Evolutionary conservation across 2,888 invertebrate species (phyloP), one percentile per base, ranked within the genome.

Genomic region (Lycaena phlaeas): DNA sequence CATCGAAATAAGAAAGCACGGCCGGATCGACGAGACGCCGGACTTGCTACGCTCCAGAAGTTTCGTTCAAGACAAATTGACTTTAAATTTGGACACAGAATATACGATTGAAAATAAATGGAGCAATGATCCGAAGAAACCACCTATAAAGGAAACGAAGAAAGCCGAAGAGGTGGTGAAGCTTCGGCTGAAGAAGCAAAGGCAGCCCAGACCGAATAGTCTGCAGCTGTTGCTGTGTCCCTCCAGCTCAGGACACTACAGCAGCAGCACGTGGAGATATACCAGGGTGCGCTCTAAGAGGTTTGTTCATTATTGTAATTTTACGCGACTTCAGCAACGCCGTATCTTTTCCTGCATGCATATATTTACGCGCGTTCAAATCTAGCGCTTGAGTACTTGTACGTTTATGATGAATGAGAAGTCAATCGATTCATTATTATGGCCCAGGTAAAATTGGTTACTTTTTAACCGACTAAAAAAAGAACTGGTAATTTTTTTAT

Each of bases 211-310:
- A 30, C 85, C 85, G 4, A 82, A 82, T 45, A 85, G 85, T 45
- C 55, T 85, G 27, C 85, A 85, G 61, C 50, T 85, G 52, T 45
- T 85, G 34, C 56, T 84, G 9, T 85, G 85, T 48, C 81, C 79
- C 1, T 79, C 81, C 1, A 72, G 67, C 39, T 79, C 81, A 6
- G 82, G 84, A 41, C 84, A 82, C 45, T 82, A 84, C 46, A 81
- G 78, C 51, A 84, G 84, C 46, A 74, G 67, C 40, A 84, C 84
- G 5, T 84, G 84, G 82, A 64, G 82, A 44, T 84, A 84, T 48
- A 82, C 82, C 26, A 67, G 79, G 45, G 78, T 81, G 27, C 63
- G 84, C 12, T 82, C 84, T 0, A 77, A 75, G 53, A 82, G 84
- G 84, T 84, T 55, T 44, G 74, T 37, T 34, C 44, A 18, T 38